A percentile compares a stretch with the other conserved stretches of the same genome.
These are phyloP conservation scores for Caradrina kadenii DNA, from an alignment of 2,888 invertebrate species.

Conservation along the genomic window DNA sequence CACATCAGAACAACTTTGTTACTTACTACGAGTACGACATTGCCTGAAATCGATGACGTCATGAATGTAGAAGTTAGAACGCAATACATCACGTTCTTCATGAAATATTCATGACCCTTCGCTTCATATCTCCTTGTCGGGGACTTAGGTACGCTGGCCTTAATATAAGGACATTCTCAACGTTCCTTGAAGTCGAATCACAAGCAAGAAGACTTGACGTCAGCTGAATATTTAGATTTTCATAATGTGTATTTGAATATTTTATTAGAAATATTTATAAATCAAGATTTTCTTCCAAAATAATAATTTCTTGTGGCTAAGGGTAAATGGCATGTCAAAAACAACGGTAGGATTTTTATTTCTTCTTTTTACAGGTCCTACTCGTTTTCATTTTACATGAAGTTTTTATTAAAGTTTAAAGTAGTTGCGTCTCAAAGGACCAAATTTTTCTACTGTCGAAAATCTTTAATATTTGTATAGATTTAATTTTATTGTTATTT, in stretches of 20 bases:
- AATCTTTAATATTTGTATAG: too few relatives aligned
- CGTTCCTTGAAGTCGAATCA: constrained; percentile 14
- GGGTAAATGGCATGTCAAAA: too few relatives aligned
- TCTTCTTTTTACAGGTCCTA: too few relatives aligned
- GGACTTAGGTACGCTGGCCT: constrained; percentile 28
- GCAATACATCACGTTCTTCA: constrained; percentile 47
- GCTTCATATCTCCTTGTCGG: constrained; percentile 37
- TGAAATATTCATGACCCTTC: constrained; percentile 50
- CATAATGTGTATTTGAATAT: constrained; percentile 9
- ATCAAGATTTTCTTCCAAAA: too few relatives aligned
- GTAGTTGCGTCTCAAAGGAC: too few relatives aligned
- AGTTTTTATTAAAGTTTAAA: too few relatives aligned
- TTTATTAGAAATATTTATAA: neutral
- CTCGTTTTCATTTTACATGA: too few relatives aligned
- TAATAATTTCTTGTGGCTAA: too few relatives aligned
- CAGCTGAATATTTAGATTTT: constrained; percentile 19
- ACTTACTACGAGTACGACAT: neutral
- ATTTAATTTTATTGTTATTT: too few relatives aligned
- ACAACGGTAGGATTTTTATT: too few relatives aligned
- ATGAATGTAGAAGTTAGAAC: constrained; percentile 23
- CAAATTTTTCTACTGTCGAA: too few relatives aligned
- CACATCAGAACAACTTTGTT: neutral
- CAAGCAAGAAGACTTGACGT: constrained; percentile 12
- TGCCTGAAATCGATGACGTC: constrained; percentile 23
- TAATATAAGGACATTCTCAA: constrained; percentile 50